Base-by-base conservation (phyloP, 2,888 invertebrate genomes). In the Glaucopsyche alexis region DNA sequence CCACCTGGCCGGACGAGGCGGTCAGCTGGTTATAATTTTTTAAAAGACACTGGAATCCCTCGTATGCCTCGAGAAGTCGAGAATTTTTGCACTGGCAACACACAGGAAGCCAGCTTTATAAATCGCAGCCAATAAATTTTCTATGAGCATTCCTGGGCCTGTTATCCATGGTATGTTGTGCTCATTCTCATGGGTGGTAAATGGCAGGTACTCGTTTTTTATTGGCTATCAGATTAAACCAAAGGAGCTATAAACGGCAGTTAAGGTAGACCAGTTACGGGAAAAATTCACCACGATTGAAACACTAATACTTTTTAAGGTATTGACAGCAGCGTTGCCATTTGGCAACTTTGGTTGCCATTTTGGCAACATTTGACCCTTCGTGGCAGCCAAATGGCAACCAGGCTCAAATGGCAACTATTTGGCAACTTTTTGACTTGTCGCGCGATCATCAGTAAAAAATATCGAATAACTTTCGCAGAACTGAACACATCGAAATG, bases 1-100 rank as follows among this genome's bases (percentile, higher is more conserved):
- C 69, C 79, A 79, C 74, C 79, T 79, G 79, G 73, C 76, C 77
- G 76, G 76, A 77, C 76, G 76, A 71, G 69, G 75, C 76, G 77
- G 79, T 78, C 79, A 78, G 77, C 80, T 79, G 80, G 69, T 45
- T 45, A 69, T 69, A 47, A 49, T 69, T 69, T 77, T 79, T 77
- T 77, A 38, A 47, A 47, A 2, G 4, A 4, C 69, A 49, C 45
- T 49, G 14, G 69, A 19, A 69, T 69, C 19, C 29, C 69, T 69
- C 45, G 45, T 49, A 69, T 67, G 67, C 47, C 67, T 7, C 29
- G 19, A 14, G 69, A 47, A 69, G 47, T 7, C 29, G 19, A 14
- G 69, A 47, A 69, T 69, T 69, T 69, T 38, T 29, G 69, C 47
- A 11, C 45, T 69, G 69, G 49, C 69, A 69, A 69, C 69, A 67